phyloP scores from a whole-genome alignment of 2,797 vertebrate species.

The Aselliscus stoliczkanus region DNA sequence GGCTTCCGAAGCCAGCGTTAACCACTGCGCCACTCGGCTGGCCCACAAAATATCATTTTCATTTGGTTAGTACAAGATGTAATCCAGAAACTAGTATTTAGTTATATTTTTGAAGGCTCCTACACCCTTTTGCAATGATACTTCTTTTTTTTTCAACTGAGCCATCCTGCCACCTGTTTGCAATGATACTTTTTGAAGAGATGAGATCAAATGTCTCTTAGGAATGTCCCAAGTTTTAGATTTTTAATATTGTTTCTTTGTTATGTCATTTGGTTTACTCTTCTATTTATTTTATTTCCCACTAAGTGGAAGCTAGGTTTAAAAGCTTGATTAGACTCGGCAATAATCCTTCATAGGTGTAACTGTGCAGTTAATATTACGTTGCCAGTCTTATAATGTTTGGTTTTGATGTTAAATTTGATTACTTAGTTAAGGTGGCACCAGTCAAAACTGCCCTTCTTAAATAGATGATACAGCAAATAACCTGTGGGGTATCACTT shows the following conservation, averaged over 20 bases:
- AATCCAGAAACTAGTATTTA: neutral
- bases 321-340: neutral
- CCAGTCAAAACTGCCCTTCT: neutral
- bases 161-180: neutral
- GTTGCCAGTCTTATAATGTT: neutral
- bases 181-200: neutral
- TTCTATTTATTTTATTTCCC: neutral
- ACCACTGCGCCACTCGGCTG: no score
- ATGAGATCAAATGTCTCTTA: neutral
- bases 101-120: neutral
- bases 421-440: neutral
- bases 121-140: neutral
- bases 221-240: neutral
- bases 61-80: neutral
- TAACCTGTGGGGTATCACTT: neutral
- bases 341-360: neutral
- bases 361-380: neutral
- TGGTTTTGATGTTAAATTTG: neutral
- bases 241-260: neutral
- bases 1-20: no score
- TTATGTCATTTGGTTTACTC: neutral
- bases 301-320: neutral
- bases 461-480: neutral
- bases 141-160: no score
- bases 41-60: no score